These are phyloP conservation scores for Girardinus metallicus DNA, from an alignment of 2,797 vertebrate genomes.

Conservation along the genomic window DNA sequence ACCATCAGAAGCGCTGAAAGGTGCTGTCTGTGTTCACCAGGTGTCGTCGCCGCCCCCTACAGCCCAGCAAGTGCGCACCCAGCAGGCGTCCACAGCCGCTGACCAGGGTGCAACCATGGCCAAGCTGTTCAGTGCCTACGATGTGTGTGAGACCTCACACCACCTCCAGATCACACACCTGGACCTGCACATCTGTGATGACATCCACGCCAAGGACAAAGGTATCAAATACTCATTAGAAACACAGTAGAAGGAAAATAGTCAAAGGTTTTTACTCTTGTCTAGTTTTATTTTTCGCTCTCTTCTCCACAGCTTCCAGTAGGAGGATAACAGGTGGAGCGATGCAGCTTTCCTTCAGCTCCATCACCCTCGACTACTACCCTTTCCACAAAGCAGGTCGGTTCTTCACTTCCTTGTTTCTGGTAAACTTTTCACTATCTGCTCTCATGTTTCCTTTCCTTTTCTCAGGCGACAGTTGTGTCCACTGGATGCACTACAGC, in stretches of 20 bases:
- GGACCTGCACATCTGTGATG: slow-evolving; percentile 97
- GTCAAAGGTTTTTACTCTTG: neutral
- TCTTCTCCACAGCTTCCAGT: slow-evolving; percentile 79
- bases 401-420: neutral
- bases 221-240: slow-evolving; percentile 67
- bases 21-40: slow-evolving; percentile 68
- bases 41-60: slow-evolving; percentile 81
- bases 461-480: slow-evolving; percentile 87
- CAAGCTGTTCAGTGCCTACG: slow-evolving; percentile 88
- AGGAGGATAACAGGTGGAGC: slow-evolving; percentile 93
- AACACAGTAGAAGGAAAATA: neutral
- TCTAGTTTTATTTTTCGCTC: neutral
- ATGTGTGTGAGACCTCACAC: slow-evolving; percentile 97
- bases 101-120: slow-evolving; percentile 91
- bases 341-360: slow-evolving; percentile 97
- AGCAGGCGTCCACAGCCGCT: slow-evolving; percentile 83
- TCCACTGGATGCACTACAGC: slow-evolving; percentile 97
- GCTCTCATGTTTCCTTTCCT: neutral
- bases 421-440: neutral
- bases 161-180: slow-evolving; percentile 97
- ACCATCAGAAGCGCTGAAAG: neutral
- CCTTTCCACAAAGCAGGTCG: slow-evolving; percentile 96
- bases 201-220: slow-evolving; percentile 93
- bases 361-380: slow-evolving; percentile 96
- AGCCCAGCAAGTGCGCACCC: slow-evolving; percentile 87